phyloP scores from a whole-genome alignment of 37 sponge, comb jelly and placozoan species.

The Chondrosia reniformis region DNA sequence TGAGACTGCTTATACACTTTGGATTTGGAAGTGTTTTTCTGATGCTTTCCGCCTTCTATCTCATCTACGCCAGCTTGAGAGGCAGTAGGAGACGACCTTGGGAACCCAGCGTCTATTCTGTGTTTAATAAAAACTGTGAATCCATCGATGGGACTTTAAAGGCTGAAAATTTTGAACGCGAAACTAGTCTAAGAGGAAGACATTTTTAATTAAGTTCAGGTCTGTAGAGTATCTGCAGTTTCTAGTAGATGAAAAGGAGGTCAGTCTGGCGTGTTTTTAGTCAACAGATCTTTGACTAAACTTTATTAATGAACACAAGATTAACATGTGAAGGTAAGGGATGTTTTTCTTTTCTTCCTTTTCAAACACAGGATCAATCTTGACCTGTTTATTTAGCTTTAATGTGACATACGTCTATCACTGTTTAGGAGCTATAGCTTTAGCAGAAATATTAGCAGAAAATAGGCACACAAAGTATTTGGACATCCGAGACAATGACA shows the following conservation, averaged over 20 bases:
- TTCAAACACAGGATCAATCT: too few species aligned
- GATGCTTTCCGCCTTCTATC: constrained; percentile 49
- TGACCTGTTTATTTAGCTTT: too few species aligned
- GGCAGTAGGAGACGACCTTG: constrained; percentile 54
- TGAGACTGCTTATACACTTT: constrained; percentile 49
- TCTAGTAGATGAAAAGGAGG: too few species aligned
- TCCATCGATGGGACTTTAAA: constrained; percentile 89
- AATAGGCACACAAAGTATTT: constrained; percentile 44
- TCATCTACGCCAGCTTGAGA: constrained; percentile 48
- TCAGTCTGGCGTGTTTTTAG: too few species aligned
- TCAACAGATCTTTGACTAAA: constrained; percentile 66
- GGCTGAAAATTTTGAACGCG: constrained; percentile 97
- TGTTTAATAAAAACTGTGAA: constrained; percentile 87
- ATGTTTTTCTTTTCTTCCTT: too few species aligned
- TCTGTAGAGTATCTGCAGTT: too few species aligned
- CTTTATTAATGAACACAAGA: constrained; percentile 46
- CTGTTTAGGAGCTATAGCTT: constrained; percentile 76
- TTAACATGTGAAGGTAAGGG: constrained; percentile 82
- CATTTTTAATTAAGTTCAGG: too few species aligned
- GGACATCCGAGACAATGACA: constrained; percentile 85
- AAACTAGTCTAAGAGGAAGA: too few species aligned
- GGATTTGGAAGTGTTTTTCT: constrained; percentile 67
- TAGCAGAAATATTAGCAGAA: constrained; percentile 87
- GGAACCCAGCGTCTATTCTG: constrained; percentile 91
- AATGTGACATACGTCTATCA: too few species aligned